These are phyloP conservation scores for Myotis brandtii DNA, from an alignment of 2,113 vertebrate species.

Conservation along the genomic window DNA sequence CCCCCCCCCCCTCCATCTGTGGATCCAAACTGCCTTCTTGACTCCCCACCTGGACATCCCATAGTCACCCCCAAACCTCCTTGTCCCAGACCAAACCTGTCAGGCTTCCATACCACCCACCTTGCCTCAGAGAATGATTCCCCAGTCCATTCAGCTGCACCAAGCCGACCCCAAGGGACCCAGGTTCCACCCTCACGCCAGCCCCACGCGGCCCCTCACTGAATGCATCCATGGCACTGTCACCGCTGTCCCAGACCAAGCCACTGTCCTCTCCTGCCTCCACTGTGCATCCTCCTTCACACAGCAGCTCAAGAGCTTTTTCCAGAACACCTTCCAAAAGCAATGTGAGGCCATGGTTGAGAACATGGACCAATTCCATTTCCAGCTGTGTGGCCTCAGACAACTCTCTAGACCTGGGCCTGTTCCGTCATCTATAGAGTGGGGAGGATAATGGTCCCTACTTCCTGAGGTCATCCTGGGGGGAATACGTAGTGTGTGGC, in stretches of 20 bases:
- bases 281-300: background rate
- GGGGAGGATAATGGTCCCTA: background rate
- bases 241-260: background rate
- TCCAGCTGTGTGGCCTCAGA: background rate
- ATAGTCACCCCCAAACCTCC: background rate
- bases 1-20: background rate
- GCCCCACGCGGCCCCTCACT: background rate
- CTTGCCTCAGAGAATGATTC: background rate
- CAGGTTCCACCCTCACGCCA: background rate
- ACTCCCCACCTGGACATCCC: background rate
- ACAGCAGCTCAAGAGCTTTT: background rate
- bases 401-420: background rate
- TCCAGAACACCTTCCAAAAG: background rate
- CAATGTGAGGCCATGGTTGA: background rate
- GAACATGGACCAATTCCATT: background rate
- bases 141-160: too few species aligned
- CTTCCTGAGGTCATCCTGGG: background rate
- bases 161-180: background rate
- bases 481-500: background rate
- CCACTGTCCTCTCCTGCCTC: background rate
- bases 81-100: background rate
- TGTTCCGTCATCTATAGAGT: background rate
- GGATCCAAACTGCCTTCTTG: background rate
- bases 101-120: background rate
- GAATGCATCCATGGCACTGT: background rate